These are phyloP conservation scores for Autographa gamma DNA, from an alignment of 2,888 invertebrate species.

Conservation along the genomic window DNA sequence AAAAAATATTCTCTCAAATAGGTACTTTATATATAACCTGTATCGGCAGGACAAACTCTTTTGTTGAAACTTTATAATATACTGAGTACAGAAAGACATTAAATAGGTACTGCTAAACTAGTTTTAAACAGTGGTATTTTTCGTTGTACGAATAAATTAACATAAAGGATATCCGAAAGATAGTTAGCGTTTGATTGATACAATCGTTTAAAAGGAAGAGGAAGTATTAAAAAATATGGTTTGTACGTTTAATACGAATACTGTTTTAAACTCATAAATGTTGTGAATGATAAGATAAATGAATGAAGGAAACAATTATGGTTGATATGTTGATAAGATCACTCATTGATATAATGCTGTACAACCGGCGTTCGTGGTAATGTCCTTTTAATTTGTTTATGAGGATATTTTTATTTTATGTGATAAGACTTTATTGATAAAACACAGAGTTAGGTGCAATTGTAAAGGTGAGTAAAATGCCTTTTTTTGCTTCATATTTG, in stretches of 20 bases:
- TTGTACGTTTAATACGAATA: not conserved
- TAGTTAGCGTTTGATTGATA: not conserved
- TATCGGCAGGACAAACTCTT: constrained; percentile 1
- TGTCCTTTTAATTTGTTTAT: constrained; percentile 1
- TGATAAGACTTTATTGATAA: not conserved
- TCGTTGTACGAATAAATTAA: not conserved
- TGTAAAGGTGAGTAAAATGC: no score
- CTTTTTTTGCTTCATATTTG: not conserved
- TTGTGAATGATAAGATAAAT: not conserved
- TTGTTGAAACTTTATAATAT: not conserved
- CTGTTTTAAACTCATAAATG: not conserved
- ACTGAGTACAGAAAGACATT: not conserved
- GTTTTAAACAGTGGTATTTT: not conserved
- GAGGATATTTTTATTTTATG: not conserved
- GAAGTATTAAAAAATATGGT: constrained; percentile 3
- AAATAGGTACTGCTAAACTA: not conserved
- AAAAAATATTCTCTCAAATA: constrained; percentile 55
- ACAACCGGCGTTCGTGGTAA: not conserved
- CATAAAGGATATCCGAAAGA: constrained; percentile 4
- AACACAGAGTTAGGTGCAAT: no score
- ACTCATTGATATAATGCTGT: not conserved
- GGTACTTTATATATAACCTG: not conserved
- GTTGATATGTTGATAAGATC: constrained; percentile 5
- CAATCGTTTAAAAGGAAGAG: not conserved
- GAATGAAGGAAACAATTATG: constrained; percentile 5